Evolutionary conservation across 1,140 invertebrate species (phyloP).

Genomic region (Cephus cinctus): DNA sequence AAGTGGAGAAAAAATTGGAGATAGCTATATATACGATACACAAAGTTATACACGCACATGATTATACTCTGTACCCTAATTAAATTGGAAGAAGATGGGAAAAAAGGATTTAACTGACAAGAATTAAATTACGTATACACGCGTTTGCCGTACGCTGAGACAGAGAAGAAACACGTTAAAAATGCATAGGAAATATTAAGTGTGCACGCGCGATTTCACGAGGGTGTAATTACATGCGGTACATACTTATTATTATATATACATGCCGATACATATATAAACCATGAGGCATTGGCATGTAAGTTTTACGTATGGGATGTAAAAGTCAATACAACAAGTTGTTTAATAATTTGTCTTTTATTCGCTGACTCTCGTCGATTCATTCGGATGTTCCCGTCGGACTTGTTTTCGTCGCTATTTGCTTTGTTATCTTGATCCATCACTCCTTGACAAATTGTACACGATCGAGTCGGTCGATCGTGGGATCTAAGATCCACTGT

Average conservation of each 20-base stretch:
- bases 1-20: background rate
- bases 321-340: conserved; percentile 42
- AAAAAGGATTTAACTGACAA: conserved; percentile 16
- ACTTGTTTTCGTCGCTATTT: too few species aligned
- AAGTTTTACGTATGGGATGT: conserved; percentile 9
- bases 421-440: too few species aligned
- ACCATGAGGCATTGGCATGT: background rate
- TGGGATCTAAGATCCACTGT: too few species aligned
- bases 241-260: background rate
- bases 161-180: conserved; percentile 16
- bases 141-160: background rate
- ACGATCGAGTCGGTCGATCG: too few species aligned
- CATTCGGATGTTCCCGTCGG: conserved; percentile 52
- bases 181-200: background rate
- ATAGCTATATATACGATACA: conserved; percentile 9
- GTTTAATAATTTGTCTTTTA: conserved; percentile 36
- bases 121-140: conserved; percentile 25
- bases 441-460: too few species aligned
- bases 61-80: conserved; percentile 22
- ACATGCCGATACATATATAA: background rate
- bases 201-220: background rate
- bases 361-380: conserved; percentile 45
- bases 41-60: conserved; percentile 12
- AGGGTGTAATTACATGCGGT: background rate
- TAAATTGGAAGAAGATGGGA: conserved; percentile 17